Conservation (phyloP, 1,140 invertebrate genomes). For the Bombus cullumanus region DNA sequence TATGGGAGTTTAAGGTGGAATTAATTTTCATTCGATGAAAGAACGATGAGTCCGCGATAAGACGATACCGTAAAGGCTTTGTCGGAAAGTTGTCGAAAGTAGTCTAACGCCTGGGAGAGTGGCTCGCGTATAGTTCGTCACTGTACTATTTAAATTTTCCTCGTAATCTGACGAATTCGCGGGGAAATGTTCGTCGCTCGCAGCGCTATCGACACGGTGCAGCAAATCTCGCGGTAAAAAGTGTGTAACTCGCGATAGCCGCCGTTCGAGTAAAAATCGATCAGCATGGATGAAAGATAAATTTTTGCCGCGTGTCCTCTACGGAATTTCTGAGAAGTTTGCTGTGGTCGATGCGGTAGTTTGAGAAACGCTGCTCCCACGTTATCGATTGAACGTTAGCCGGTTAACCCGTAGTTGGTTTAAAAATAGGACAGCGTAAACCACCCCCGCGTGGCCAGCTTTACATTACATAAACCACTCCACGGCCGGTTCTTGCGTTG, state of each 20-base stretch:
- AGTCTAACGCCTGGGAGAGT: neutral
- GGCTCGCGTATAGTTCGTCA: neutral
- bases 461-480: conserved; percentile 31
- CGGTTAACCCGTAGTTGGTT: conserved; percentile 73
- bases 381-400: conserved; percentile 74
- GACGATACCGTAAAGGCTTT: conserved; percentile 20
- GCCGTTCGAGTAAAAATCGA: neutral
- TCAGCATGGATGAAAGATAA: neutral
- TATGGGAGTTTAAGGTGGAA: conserved; percentile 25
- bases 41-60: neutral
- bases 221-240: neutral
- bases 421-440: conserved; percentile 72
- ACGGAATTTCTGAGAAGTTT: neutral
- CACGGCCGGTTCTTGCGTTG: neutral
- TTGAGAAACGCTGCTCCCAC: conserved; percentile 51
- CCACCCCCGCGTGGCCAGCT: conserved; percentile 42
- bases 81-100: conserved; percentile 28
- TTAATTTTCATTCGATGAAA: conserved; percentile 36
- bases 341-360: conserved; percentile 24
- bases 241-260: too few species aligned
- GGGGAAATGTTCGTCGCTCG: too few species aligned
- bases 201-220: too few species aligned
- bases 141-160: neutral
- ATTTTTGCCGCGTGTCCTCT: neutral
- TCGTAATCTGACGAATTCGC: neutral